Evolutionary conservation across 2,113 vertebrate species (phyloP), one percentile per base, ranked within the genome.

Genomic region (Oceanodroma tethys): DNA sequence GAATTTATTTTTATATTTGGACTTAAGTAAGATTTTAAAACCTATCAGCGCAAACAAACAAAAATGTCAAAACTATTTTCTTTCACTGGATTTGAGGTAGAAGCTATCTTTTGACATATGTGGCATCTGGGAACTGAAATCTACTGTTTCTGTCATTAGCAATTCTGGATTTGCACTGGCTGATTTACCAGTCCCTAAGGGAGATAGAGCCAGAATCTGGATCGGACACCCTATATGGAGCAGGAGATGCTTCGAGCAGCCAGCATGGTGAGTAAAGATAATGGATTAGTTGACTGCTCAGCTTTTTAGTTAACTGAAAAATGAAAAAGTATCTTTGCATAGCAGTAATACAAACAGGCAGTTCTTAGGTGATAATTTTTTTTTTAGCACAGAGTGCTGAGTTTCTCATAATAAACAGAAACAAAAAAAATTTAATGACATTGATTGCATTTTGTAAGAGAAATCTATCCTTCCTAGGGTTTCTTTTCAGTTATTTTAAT

Each of bases 21-120:
- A 40, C 65, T 86, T 91, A 63, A 83, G 90, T 88, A 70, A 68
- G 52, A 53, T 53, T 85, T 83, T 40, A 88, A 88, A 91, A 45
- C 66, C 75, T 66, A 52, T 71, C 67, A 86, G 50, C 66, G 81
- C 86, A 95, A 94, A 87, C 75, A 93, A 93, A 92, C 75, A 88
- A 76, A 96, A 90, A 72, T 45, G 74, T 75, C 86, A 91, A 73
- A 88, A 55, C 71, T 81, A 10, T 63, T 95, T 94, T 76, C 70
- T 90, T 95, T 85, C 92, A 59, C 96, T 62, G 97, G 97, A 87
- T 98, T 98, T 93, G 96, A 98, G 91, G 92, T 96, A 66, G 98
- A 95, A 90, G 97, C 91, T 98, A 95, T 88, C 97, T 98, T 96
- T 94, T 98, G 97, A 97, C 83, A 81, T 90, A 79, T 56, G 53